Base-by-base conservation (phyloP, 1,140 invertebrate genomes). In the Eufriesea mexicana region DNA sequence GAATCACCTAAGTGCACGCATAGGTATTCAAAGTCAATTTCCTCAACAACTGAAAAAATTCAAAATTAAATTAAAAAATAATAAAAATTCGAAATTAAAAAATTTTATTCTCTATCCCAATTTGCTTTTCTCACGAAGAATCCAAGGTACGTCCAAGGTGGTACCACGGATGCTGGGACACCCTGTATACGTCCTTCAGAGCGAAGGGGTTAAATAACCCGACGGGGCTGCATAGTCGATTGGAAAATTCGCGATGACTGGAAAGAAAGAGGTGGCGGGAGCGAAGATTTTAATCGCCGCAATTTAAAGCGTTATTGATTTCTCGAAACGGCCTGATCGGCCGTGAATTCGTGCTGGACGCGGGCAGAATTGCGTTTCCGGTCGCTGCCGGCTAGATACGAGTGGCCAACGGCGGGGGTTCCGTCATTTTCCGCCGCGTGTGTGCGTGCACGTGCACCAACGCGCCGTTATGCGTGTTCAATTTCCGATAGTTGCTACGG, bases 401-500 rank as follows among this genome's bases (percentile, higher is more conserved):
- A 80, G 84, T 72, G 71, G 64, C 25, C 70, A 25, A 28, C 62
- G 67, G 25, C 57, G 54, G 23, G 79, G 57, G 76, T 79, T 51
- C 74, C 64, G 66, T 78, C 76, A 86, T 87, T 84, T 90, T 92
- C 83, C 59, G 68, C 76, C 77, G 68, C 18, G 25, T 25, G 51
- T 64, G 74, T 74, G 68, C 54, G 20, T 67, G 45, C 59, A 59
- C 70, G 47, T 45, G 42, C 57, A 55, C 64, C 82, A 75, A n/a
- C 76, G 68, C 23, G 51, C 68, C 86, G 62, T 80, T 92, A 90
- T 84, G 87, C 88, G 89, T 86, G 86, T 90, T 90, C 91, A 91
- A 92, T 92, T 92, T 92, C 91, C 89, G 89, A 92, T 91, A 91
- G 91, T 91, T 92, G 89, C 89, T 82, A 89, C 87, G 83, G 85